A percentile compares a stretch with the other conserved stretches of the same genome.
Conservation (phyloP, 2,888 invertebrate species). For the Caenorhabditis drosophilae region DNA sequence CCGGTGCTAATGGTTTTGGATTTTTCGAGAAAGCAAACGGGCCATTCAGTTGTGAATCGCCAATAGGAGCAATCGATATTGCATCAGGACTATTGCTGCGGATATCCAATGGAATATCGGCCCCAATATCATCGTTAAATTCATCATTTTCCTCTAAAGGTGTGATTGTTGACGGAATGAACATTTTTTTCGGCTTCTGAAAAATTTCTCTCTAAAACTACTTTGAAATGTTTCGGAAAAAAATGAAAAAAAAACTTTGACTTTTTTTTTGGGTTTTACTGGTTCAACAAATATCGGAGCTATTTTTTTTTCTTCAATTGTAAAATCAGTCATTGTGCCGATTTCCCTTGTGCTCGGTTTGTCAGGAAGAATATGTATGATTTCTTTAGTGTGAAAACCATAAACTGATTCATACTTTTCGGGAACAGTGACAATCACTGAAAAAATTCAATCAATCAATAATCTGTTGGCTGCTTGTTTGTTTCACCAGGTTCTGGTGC, state of each 20-base stretch:
- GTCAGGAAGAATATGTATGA: constrained; percentile 34
- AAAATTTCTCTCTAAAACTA: constrained; percentile 1
- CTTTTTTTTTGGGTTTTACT: constrained; percentile 21
- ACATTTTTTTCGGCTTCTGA: constrained; percentile 37
- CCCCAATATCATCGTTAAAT: constrained; percentile 25
- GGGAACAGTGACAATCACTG: constrained; percentile 32
- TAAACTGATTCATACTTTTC: constrained; percentile 38
- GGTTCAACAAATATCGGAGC: constrained; percentile 7
- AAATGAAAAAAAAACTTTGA: constrained; percentile 7
- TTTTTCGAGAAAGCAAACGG: constrained; percentile 26
- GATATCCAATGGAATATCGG: constrained; percentile 24
- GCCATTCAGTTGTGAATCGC: constrained; percentile 14
- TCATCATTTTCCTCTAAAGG: constrained; percentile 25
- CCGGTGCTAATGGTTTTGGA: constrained; percentile 31
- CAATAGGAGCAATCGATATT: constrained; percentile 26
- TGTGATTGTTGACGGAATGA: constrained; percentile 25
- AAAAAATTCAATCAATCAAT: constrained; percentile 1
- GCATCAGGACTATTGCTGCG: constrained; percentile 27
- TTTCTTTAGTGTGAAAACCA: constrained; percentile 41
- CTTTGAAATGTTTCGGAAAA: background rate
- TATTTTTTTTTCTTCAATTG: constrained; percentile 1
- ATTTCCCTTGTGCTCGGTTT: constrained; percentile 28
- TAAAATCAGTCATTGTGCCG: constrained; percentile 35
- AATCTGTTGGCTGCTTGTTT: background rate
- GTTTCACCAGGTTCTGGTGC: constrained; percentile 31